These are phyloP conservation scores for Pyxicephalus adspersus DNA, from an alignment of 2,113 vertebrate species.

Conservation along the genomic window DNA sequence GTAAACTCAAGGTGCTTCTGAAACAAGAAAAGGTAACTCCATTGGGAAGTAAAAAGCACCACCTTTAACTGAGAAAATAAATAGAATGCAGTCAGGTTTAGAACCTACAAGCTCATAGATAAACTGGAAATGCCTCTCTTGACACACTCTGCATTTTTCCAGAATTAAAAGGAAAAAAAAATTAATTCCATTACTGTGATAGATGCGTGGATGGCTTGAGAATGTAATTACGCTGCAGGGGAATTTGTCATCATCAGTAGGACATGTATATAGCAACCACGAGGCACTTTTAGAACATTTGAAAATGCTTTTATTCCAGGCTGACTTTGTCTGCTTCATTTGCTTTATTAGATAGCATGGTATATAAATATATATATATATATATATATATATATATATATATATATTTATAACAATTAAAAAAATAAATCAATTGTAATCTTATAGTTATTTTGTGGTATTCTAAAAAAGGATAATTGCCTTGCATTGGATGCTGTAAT, in stretches of 20 bases:
- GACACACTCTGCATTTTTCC: conserved; percentile 41
- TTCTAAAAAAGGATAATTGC: too few species aligned
- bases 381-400: too few species aligned
- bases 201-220: conserved; percentile 46
- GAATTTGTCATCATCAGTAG: conserved; percentile 54
- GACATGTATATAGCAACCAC: conserved; percentile 49
- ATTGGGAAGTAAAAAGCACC: conserved; percentile 3
- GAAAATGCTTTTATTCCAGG: conserved; percentile 30
- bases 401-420: too few species aligned
- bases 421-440: too few species aligned
- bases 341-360: too few species aligned
- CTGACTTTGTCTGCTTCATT: conserved; percentile 18
- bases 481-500: too few species aligned
- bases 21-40: not conserved
- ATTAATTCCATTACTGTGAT: conserved; percentile 50
- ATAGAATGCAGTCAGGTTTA: conserved; percentile 7
- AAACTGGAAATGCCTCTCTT: conserved; percentile 27
- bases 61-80: conserved; percentile 3
- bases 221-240: conserved; percentile 53
- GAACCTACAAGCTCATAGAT: conserved; percentile 38
- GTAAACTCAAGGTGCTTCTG: not conserved
- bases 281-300: conserved; percentile 33
- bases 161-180: conserved; percentile 47
- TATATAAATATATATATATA: too few species aligned
- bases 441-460: too few species aligned